phyloP scores from a whole-genome alignment of 2,113 vertebrate species.

The Gambusia affinis region DNA sequence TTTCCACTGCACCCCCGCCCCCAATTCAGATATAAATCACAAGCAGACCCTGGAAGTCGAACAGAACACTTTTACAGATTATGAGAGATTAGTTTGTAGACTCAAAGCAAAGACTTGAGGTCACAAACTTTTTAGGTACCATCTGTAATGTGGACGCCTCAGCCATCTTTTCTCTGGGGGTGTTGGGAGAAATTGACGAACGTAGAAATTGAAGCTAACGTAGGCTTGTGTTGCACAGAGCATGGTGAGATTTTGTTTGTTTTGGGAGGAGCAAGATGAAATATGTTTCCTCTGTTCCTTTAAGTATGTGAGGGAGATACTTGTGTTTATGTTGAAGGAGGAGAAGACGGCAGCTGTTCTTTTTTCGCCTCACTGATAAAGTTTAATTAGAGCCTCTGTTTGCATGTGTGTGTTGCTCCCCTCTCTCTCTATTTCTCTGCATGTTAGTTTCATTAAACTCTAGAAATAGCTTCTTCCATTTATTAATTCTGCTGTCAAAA shows the following conservation, averaged over 20 bases:
- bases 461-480: slow-evolving; percentile 47
- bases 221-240: slow-evolving; percentile 28
- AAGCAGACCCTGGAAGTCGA: slow-evolving; percentile 33
- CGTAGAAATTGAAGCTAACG: slow-evolving; percentile 21
- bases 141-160: slow-evolving; percentile 43
- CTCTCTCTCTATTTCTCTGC: slow-evolving; percentile 39
- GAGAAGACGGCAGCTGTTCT: slow-evolving; percentile 66
- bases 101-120: slow-evolving; percentile 36
- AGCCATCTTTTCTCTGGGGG: slow-evolving; percentile 65
- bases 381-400: slow-evolving; percentile 70
- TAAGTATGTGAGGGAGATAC: slow-evolving; percentile 41
- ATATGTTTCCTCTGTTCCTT: slow-evolving; percentile 28
- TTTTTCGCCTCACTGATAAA: slow-evolving; percentile 68
- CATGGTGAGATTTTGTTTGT: slow-evolving; percentile 34
- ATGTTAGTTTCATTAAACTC: slow-evolving; percentile 51
- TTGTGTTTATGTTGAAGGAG: slow-evolving; percentile 50
- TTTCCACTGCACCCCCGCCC: slow-evolving; percentile 62
- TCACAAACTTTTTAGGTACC: slow-evolving; percentile 42
- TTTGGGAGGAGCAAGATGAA: slow-evolving; percentile 22
- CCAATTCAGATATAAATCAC: slow-evolving; percentile 65
- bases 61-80: slow-evolving; percentile 12
- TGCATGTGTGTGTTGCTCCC: slow-evolving; percentile 26
- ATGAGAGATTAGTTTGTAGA: slow-evolving; percentile 40
- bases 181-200: slow-evolving; percentile 39
- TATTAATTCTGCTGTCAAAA: slow-evolving; percentile 40